These are phyloP conservation scores for Sylvicola cinctus DNA, from an alignment of 2,888 invertebrate species.

Conservation along the genomic window DNA sequence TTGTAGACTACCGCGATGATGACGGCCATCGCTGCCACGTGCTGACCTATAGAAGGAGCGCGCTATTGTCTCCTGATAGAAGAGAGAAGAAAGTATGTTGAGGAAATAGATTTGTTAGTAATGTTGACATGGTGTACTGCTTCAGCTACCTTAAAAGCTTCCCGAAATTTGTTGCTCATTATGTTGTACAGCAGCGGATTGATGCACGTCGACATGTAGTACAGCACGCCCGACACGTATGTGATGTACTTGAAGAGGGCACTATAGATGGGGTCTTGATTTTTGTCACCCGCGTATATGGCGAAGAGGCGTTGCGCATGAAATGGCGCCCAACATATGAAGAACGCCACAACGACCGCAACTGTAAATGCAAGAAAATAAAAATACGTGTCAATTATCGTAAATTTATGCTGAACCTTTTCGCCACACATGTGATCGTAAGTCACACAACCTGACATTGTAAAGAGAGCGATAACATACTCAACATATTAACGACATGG, in stretches of 20 bases:
- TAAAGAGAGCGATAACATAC: slow-evolving; percentile 21
- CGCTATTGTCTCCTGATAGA: background rate
- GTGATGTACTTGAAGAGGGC: slow-evolving; percentile 21
- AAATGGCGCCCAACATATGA: slow-evolving; percentile 71
- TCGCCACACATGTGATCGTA: too few relatives aligned
- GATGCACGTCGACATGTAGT: slow-evolving; percentile 80
- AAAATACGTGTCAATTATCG: too few relatives aligned
- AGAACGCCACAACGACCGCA: slow-evolving; percentile 66
- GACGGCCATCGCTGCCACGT: too few relatives aligned
- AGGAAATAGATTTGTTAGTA: background rate
- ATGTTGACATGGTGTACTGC: too few relatives aligned
- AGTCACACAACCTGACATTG: background rate
- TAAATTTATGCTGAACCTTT: too few relatives aligned
- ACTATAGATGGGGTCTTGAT: background rate
- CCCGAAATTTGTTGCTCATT: slow-evolving; percentile 85
- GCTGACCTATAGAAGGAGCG: background rate
- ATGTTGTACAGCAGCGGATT: slow-evolving; percentile 87
- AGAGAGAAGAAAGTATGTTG: background rate
- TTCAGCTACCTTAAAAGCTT: slow-evolving; percentile 83
- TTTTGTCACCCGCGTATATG: slow-evolving; percentile 30
- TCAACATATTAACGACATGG: slow-evolving; percentile 35
- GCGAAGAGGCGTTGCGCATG: slow-evolving; percentile 70
- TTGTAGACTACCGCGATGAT: background rate
- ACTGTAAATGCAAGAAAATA: slow-evolving; percentile 39
- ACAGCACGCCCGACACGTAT: slow-evolving; percentile 48